Percentiles rank a stretch among this genome's conserved stretches.
These are phyloP conservation scores for Cacatua alba DNA, from an alignment of 2,113 vertebrate species.

Conservation along the genomic window DNA sequence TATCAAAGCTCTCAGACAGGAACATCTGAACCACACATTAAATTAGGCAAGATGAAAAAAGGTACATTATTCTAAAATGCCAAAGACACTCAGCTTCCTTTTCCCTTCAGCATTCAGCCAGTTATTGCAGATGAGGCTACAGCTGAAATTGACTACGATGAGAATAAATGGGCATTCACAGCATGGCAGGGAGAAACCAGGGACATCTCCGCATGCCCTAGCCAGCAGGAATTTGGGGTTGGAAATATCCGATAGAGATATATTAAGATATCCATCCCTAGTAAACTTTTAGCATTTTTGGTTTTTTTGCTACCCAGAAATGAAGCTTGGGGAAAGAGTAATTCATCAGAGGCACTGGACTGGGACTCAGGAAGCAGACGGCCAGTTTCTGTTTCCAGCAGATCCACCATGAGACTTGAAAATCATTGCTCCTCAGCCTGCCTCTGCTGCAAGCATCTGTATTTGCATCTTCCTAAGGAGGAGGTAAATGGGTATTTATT, in stretches of 20 bases:
- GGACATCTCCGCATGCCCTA: rapidly evolving
- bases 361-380: neutral
- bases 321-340: neutral
- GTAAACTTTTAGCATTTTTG: neutral
- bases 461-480: neutral
- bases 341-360: neutral
- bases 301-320: rapidly evolving
- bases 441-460: neutral
- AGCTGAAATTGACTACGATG: neutral
- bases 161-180: neutral
- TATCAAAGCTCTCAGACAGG: neutral
- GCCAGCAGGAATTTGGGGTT: rapidly evolving
- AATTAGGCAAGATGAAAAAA: neutral
- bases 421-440: neutral
- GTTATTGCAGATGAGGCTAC: rapidly evolving
- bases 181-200: neutral
- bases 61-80: neutral
- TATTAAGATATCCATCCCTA: neutral
- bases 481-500: neutral
- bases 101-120: neutral
- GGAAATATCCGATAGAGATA: neutral
- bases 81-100: neutral
- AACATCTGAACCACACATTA: neutral
- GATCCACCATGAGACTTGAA: neutral
- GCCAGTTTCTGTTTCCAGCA: neutral